A percentile compares a stretch with the other conserved stretches of the same genome.
These are phyloP conservation scores for Conistra vaccinii DNA, from an alignment of 2,888 invertebrate genomes.

Conservation along the genomic window DNA sequence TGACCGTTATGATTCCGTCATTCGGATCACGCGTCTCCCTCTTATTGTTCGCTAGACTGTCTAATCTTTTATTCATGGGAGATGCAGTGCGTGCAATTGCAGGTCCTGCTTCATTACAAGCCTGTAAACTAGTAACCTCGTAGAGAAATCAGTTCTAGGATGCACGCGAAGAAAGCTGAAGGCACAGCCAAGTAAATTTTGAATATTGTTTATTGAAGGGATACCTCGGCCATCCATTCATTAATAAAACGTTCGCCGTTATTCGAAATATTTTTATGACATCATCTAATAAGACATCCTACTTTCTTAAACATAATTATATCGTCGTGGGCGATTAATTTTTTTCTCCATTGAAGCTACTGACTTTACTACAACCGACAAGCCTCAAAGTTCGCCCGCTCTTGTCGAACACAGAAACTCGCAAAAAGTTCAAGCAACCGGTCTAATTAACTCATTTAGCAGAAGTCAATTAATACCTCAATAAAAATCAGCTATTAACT, in stretches of 20 bases:
- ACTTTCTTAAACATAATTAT: slow-evolving; percentile 13
- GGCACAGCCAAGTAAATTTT: slow-evolving; percentile 28
- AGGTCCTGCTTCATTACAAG: slow-evolving; percentile 65
- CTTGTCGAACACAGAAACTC: slow-evolving; percentile 1
- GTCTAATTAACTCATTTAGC: slow-evolving; percentile 44
- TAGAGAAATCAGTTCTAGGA: slow-evolving; percentile 61
- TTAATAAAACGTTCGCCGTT: background rate
- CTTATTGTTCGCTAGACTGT: slow-evolving; percentile 72
- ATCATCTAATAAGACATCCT: background rate
- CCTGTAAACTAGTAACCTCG: slow-evolving; percentile 75
- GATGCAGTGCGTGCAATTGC: slow-evolving; percentile 74
- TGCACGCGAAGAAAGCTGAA: slow-evolving; percentile 50
- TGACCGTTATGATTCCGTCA: slow-evolving; percentile 80
- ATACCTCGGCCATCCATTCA: background rate
- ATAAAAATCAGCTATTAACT: slow-evolving; percentile 42
- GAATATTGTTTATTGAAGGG: background rate
- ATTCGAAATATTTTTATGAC: background rate
- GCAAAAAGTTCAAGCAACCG: slow-evolving; percentile 23
- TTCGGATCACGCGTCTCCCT: slow-evolving; percentile 79
- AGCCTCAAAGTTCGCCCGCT: slow-evolving; percentile 11
- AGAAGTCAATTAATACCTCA: slow-evolving; percentile 38
- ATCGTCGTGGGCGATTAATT: background rate
- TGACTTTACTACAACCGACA: background rate
- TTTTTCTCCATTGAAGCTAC: slow-evolving; percentile 1
- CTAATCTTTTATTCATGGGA: slow-evolving; percentile 81